A percentile compares a stretch with the other conserved stretches of the same genome.
These are phyloP conservation scores for Drosophila pectinifera DNA, from an alignment of 1,140 invertebrate species.

Conservation along the genomic window DNA sequence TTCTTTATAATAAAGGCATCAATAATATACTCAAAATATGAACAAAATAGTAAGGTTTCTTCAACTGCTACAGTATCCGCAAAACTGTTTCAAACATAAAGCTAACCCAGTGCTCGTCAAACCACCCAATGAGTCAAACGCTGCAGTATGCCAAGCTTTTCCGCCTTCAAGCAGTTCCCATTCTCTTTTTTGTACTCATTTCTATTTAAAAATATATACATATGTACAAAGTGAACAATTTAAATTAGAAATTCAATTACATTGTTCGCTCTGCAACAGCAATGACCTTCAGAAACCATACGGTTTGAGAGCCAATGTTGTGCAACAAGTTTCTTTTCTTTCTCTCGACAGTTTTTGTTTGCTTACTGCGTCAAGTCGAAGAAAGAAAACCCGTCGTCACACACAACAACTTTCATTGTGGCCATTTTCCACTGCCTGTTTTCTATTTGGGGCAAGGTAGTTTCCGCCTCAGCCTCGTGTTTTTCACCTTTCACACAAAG, in stretches of 20 bases:
- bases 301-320: slow-evolving; percentile 44
- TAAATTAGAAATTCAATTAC: slow-evolving; percentile 41
- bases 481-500: slow-evolving; percentile 51
- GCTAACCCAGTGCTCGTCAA: slow-evolving; percentile 17
- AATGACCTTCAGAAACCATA: slow-evolving; percentile 65
- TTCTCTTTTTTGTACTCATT: slow-evolving; percentile 8
- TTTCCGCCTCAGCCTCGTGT: slow-evolving; percentile 71
- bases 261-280: slow-evolving; percentile 27
- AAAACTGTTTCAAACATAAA: slow-evolving; percentile 12
- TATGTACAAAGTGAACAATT: slow-evolving; percentile 6
- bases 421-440: slow-evolving; percentile 36
- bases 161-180: slow-evolving; percentile 17
- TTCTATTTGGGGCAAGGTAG: slow-evolving; percentile 75
- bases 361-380: slow-evolving; percentile 20
- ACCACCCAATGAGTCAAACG: slow-evolving; percentile 33
- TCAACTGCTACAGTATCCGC: not conserved
- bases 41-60: not conserved
- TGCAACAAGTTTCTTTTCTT: slow-evolving; percentile 74
- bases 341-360: slow-evolving; percentile 23
- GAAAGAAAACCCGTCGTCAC: slow-evolving; percentile 36
- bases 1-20: no score
- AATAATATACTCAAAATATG: no score
- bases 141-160: slow-evolving; percentile 21
- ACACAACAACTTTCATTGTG: slow-evolving; percentile 41
- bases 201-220: slow-evolving; percentile 5